Base-by-base conservation (phyloP, 2,888 invertebrate genomes). In the Lysandra bellargus region DNA sequence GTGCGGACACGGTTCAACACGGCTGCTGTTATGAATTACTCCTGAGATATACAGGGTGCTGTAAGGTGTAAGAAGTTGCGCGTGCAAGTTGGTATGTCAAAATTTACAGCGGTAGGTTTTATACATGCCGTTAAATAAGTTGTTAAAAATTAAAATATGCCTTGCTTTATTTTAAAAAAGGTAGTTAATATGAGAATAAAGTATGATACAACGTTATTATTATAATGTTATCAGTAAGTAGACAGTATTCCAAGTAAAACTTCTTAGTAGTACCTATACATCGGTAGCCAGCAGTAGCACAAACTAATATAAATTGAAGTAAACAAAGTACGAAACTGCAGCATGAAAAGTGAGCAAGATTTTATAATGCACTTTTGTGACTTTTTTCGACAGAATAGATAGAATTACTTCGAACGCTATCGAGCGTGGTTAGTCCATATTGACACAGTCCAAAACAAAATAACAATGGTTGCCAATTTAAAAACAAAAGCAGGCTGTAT, bases 1-100 rank as follows among this genome's bases (percentile, higher is more conserved):
- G 83, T 83, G 78, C 83, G 80, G 78, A 79, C 79, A 82, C 82
- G 81, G 82, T 80, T 82, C 82, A 82, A 80, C 82, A 80, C 82
- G 77, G 79, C 81, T 30, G 69, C 77, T 78, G 80, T 82, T 80
- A 79, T 82, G 81, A 82, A 83, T 82, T 78, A 81, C 80, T 79
- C 74, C 79, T 37, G 61, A 79, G 80, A 17, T 69, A 82, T 80
- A 81, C 81, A 78, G 79, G 75, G 79, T 78, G 80, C 80, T 69
- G 33, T 14, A 69, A 69, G 69, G 14, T 69, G 14, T 69, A 69
- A 69, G 33, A 33, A 69, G 69, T 14, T 0, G 30, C 9, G 33
- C 12, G 33, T 23, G 23, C 23, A 23, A 23, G 5, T 69, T 69
- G 33, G 30, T 23, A 23, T 69, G 12, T 64, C 0, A 57, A 69